These are phyloP conservation scores for Lasiurus borealis DNA, from an alignment of 2,113 vertebrate genomes.

Conservation along the genomic window DNA sequence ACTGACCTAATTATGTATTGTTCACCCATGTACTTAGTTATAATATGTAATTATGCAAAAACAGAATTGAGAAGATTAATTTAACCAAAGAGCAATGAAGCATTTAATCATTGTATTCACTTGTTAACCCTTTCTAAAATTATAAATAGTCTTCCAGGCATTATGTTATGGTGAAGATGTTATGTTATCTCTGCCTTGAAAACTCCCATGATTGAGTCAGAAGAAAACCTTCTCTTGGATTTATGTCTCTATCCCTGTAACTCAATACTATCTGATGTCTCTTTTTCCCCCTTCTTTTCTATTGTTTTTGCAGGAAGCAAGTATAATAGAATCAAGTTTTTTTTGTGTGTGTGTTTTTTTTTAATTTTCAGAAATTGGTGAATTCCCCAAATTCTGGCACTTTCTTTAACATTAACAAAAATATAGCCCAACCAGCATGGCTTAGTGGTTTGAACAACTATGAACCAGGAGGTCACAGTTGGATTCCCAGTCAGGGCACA, in stretches of 20 bases:
- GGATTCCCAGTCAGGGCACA: no score
- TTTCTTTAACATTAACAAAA: neutral
- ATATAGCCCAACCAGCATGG: no score
- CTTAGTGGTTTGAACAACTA: no score
- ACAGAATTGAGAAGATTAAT: slow-evolving; percentile 15
- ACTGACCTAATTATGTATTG: slow-evolving; percentile 35
- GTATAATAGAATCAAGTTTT: neutral
- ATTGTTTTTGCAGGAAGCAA: neutral
- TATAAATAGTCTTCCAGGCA: neutral
- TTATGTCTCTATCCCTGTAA: neutral
- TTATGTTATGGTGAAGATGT: neutral
- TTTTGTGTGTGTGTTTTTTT: neutral
- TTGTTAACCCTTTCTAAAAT: neutral
- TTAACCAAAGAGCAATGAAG: slow-evolving; percentile 28
- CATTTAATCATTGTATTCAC: neutral
- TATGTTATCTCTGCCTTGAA: neutral
- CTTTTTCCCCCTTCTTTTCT: neutral
- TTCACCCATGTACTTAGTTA: slow-evolving; percentile 40
- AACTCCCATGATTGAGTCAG: neutral
- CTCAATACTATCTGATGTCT: neutral
- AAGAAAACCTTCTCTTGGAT: neutral
- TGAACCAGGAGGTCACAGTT: no score
- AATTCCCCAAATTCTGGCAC: neutral
- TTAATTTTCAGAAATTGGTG: neutral
- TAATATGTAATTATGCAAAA: slow-evolving; percentile 7